Evolutionary conservation across 2,797 vertebrate species (phyloP).

Genomic region (Tenualosa thibaudeaui): DNA sequence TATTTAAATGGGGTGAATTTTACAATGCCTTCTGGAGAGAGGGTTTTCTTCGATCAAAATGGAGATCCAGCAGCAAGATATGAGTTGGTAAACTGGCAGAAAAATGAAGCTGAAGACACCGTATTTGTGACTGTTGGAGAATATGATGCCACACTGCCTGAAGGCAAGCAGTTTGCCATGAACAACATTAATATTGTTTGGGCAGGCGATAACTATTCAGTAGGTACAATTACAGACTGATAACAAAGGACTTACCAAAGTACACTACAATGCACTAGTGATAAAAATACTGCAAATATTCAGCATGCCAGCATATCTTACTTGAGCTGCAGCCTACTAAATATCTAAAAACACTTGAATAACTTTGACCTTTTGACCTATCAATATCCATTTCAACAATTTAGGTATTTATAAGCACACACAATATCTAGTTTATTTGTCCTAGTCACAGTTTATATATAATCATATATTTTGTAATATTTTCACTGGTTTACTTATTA

Average conservation of each 20-base stretch:
- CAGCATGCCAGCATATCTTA: background rate
- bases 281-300: background rate
- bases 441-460: background rate
- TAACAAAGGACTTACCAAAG: too few relatives aligned
- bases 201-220: constrained; percentile 54
- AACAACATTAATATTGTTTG: constrained; percentile 65
- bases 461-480: background rate
- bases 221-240: constrained; percentile 34
- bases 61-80: constrained; percentile 73
- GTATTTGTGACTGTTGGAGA: constrained; percentile 68
- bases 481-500: background rate
- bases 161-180: constrained; percentile 67
- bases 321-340: background rate
- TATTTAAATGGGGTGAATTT: constrained; percentile 68
- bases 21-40: constrained; percentile 66
- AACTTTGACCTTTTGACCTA: background rate
- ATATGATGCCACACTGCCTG: constrained; percentile 68
- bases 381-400: background rate
- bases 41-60: constrained; percentile 68
- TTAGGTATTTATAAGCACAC: background rate
- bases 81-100: constrained; percentile 78
- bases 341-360: background rate
- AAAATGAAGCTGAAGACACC: constrained; percentile 55
- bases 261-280: too few relatives aligned
- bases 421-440: background rate